Evolutionary conservation across 2,113 vertebrate species (phyloP).

Genomic region (Miniopterus natalensis): DNA sequence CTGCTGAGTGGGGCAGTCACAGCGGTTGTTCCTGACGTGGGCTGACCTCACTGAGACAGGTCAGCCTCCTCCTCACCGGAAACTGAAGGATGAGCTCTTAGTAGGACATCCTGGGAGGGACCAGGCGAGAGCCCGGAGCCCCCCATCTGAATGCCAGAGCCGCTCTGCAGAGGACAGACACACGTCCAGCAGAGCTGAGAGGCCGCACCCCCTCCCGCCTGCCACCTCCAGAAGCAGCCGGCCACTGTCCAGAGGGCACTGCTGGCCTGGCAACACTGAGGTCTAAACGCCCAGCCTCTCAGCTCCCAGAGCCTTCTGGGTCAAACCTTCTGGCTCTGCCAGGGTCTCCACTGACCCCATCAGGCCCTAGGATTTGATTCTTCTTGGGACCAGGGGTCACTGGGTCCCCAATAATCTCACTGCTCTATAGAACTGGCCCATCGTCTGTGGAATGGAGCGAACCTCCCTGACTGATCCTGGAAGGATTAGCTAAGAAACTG

Average conservation of each 20-base stretch:
- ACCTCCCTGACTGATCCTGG: background rate
- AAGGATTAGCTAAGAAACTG: background rate
- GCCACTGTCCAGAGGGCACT: background rate
- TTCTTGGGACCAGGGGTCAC: background rate
- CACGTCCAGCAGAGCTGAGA: background rate
- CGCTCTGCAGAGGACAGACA: too few relatives aligned
- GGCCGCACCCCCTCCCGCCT: too few relatives aligned
- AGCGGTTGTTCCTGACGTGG: rapidly evolving
- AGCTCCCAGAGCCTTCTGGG: background rate
- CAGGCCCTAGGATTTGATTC: background rate
- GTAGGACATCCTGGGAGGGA: background rate
- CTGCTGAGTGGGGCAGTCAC: rapidly evolving
- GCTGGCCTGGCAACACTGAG: background rate
- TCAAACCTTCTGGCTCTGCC: background rate
- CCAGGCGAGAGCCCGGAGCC: background rate
- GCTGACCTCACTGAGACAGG: background rate
- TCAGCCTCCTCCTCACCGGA: background rate
- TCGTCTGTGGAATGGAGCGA: background rate
- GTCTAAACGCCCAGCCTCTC: background rate
- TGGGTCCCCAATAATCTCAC: background rate
- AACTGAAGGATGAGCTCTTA: background rate
- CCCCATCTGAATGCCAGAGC: too few relatives aligned
- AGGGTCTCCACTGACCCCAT: background rate
- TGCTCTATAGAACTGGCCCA: background rate
- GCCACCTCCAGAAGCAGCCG: background rate